Percentiles rank a stretch among this genome's conserved stretches.
These are phyloP conservation scores for Steinernema khuongi DNA, from an alignment of 1,140 invertebrate species.

Conservation along the genomic window DNA sequence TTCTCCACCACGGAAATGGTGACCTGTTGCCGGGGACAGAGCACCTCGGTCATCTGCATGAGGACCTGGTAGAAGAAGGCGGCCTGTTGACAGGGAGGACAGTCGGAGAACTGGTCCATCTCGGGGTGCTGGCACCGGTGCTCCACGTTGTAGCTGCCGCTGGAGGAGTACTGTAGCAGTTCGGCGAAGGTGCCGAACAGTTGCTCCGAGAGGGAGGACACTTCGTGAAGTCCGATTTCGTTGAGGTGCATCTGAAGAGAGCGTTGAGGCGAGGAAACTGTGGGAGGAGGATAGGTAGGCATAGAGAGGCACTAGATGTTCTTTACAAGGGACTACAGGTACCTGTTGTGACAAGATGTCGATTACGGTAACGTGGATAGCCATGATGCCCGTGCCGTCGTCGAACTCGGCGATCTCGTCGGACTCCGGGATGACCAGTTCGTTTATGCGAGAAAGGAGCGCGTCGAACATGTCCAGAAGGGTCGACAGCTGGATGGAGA, in stretches of 20 bases:
- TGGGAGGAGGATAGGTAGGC: too few relatives aligned
- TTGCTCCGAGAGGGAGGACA: constrained; percentile 35
- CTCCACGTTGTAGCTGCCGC: constrained; percentile 67
- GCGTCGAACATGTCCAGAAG: constrained; percentile 81
- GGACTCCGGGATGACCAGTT: constrained; percentile 62
- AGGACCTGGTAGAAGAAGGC: constrained; percentile 84
- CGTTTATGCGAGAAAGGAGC: constrained; percentile 68
- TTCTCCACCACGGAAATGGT: constrained; percentile 22
- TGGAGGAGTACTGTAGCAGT: constrained; percentile 67
- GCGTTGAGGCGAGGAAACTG: constrained; percentile 30
- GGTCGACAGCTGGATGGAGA: constrained; percentile 76
- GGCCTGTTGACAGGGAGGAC: constrained; percentile 81
- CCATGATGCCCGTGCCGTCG: constrained; percentile 58
- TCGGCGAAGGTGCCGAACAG: constrained; percentile 43
- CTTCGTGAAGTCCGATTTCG: constrained; percentile 75
- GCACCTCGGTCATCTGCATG: constrained; percentile 31
- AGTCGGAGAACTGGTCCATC: constrained; percentile 66
- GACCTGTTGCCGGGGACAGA: constrained; percentile 30
- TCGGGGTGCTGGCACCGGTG: constrained; percentile 67
- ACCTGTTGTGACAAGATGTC: constrained; percentile 90
- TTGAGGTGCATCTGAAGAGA: constrained; percentile 78
- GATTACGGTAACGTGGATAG: constrained; percentile 90
- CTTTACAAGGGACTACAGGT: too few relatives aligned
- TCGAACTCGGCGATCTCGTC: constrained; percentile 70
- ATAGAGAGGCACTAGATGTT: too few relatives aligned